phyloP scores from a whole-genome alignment of 2,888 invertebrate species.

The Nasonovia ribisnigri region DNA sequence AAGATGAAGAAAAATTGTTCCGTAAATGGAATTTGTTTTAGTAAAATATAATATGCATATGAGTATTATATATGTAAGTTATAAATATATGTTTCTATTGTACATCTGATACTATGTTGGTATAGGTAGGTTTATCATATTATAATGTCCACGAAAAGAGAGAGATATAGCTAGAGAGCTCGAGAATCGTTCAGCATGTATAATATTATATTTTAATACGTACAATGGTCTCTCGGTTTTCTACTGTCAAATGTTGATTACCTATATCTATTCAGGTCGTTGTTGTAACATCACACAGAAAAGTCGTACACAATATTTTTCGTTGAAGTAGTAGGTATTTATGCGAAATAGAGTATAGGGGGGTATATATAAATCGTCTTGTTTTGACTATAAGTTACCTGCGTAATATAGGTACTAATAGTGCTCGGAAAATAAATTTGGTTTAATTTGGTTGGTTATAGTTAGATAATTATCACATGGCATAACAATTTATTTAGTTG shows the following conservation, averaged over 20 bases:
- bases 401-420: too few species aligned
- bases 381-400: not conserved
- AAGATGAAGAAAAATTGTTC: not conserved
- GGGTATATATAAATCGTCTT: not conserved
- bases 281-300: not conserved
- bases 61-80: not conserved
- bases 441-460: too few species aligned
- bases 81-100: not conserved
- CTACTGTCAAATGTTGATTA: not conserved
- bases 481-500: too few species aligned
- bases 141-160: not conserved
- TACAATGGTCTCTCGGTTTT: not conserved
- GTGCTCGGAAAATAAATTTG: too few species aligned
- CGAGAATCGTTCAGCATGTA: not conserved
- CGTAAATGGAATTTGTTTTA: constrained; percentile 14
- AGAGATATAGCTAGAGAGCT: not conserved
- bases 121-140: not conserved
- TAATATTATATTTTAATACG: not conserved
- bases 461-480: too few species aligned
- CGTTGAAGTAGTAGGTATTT: not conserved
- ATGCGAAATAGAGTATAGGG: too few species aligned
- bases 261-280: not conserved
- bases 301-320: not conserved
- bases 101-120: not conserved
- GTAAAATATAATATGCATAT: not conserved